Conservation (phyloP, 2,113 vertebrate species). For the Fukomys damarensis region DNA sequence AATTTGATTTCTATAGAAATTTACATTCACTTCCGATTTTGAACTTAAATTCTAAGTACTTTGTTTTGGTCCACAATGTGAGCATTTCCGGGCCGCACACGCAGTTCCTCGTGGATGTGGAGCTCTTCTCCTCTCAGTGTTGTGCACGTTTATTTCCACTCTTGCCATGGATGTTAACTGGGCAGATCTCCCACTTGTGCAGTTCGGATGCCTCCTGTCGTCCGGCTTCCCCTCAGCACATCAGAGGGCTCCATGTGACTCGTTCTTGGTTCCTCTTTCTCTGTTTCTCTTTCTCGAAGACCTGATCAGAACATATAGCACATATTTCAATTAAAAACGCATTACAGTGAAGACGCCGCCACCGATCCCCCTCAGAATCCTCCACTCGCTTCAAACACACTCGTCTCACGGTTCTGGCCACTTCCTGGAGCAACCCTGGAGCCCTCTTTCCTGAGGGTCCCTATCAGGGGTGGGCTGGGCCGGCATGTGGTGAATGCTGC, state of each 20-base stretch:
- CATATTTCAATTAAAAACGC: background rate
- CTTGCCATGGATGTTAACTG: background rate
- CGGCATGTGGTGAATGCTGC: no score
- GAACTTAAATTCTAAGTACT: background rate
- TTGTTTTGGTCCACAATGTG: background rate
- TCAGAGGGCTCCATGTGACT: background rate
- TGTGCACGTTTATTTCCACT: background rate
- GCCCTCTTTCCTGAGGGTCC: no score
- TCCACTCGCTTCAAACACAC: background rate
- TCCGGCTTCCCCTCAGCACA: background rate
- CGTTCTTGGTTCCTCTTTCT: conserved; percentile 4
- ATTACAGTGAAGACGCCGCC: background rate
- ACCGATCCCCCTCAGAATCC: background rate
- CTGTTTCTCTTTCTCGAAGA: background rate
- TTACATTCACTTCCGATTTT: conserved; percentile 19
- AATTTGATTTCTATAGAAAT: background rate
- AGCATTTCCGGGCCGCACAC: background rate
- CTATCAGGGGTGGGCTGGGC: no score
- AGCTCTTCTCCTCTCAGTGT: background rate
- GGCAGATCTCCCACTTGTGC: background rate
- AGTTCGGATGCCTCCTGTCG: background rate
- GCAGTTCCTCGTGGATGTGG: background rate
- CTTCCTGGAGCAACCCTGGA: no score
- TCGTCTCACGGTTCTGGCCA: no score
- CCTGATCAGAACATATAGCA: background rate